Evolutionary conservation across 2,888 invertebrate genomes (phyloP).

Genomic region (Proisotoma minuta): DNA sequence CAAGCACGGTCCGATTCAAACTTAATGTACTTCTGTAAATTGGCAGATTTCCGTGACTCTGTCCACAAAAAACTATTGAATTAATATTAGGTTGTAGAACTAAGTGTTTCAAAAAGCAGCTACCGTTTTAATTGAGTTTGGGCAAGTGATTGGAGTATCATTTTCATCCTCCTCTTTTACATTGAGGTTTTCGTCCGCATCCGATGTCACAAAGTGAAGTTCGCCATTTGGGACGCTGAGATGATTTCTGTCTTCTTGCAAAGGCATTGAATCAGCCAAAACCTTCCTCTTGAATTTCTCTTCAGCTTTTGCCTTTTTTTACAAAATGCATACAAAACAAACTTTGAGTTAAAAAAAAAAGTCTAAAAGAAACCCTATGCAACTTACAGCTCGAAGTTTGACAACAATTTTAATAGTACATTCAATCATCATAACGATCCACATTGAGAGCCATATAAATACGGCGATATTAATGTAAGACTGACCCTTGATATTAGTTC

Average conservation of each 20-base stretch:
- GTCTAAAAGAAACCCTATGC: background rate
- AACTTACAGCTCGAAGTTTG: conserved; percentile 45
- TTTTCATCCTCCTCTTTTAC: conserved; percentile 5
- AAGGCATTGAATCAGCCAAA: no score
- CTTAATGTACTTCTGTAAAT: conserved; percentile 45
- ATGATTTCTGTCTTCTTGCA: background rate
- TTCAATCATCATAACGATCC: conserved; percentile 58
- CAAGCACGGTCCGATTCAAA: conserved; percentile 30
- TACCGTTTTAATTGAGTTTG: conserved; percentile 12
- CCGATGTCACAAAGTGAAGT: no score
- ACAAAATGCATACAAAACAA: background rate
- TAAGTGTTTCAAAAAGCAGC: background rate
- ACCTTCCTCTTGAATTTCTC: background rate
- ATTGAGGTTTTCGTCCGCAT: background rate
- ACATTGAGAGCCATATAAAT: conserved; percentile 56
- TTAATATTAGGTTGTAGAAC: background rate
- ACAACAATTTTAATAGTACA: conserved; percentile 56
- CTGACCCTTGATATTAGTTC: conserved; percentile 44
- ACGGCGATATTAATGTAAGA: conserved; percentile 52
- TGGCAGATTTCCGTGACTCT: conserved; percentile 30
- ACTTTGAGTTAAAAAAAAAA: background rate
- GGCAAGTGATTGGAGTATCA: background rate
- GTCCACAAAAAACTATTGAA: background rate
- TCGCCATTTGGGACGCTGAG: conserved; percentile 14
- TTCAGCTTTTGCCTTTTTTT: background rate